These are phyloP conservation scores for Psettodes erumei DNA, from an alignment of 2,113 vertebrate species.

Conservation along the genomic window DNA sequence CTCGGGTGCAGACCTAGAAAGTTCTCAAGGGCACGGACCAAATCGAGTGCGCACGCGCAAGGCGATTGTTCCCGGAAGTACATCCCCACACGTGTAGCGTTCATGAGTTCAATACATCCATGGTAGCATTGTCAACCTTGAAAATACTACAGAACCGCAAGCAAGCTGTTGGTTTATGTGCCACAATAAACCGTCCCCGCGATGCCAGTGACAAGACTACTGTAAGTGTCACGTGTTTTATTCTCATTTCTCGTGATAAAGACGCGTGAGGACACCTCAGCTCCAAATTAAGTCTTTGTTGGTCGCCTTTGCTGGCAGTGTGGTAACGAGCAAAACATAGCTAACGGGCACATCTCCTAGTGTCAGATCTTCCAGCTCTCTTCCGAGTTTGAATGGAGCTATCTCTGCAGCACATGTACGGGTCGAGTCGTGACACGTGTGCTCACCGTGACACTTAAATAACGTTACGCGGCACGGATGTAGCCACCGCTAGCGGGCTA, in stretches of 20 bases:
- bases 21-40: not conserved
- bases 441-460: not conserved
- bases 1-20: no score
- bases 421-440: rapidly evolving
- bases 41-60: slow-evolving; percentile 46
- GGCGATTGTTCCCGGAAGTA: slow-evolving; percentile 55
- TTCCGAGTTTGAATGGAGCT: not conserved
- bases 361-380: not conserved
- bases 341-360: slow-evolving; percentile 21
- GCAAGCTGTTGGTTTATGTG: not conserved
- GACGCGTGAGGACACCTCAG: rapidly evolving
- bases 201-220: slow-evolving; percentile 72
- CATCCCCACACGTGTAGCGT: slow-evolving; percentile 56
- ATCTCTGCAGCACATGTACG: not conserved
- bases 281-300: rapidly evolving
- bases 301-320: not conserved
- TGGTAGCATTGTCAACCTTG: slow-evolving; percentile 81
- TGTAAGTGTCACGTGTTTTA: slow-evolving; percentile 65
- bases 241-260: not conserved
- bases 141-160: slow-evolving; percentile 45
- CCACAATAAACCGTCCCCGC: not conserved
- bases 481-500: slow-evolving; percentile 11
- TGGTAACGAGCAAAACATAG: slow-evolving; percentile 10
- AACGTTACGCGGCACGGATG: rapidly evolving
- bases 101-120: no score